A percentile compares a stretch with the other conserved stretches of the same genome.
These are phyloP conservation scores for Keiferia lycopersicella DNA, from an alignment of 2,888 invertebrate species.

Conservation along the genomic window DNA sequence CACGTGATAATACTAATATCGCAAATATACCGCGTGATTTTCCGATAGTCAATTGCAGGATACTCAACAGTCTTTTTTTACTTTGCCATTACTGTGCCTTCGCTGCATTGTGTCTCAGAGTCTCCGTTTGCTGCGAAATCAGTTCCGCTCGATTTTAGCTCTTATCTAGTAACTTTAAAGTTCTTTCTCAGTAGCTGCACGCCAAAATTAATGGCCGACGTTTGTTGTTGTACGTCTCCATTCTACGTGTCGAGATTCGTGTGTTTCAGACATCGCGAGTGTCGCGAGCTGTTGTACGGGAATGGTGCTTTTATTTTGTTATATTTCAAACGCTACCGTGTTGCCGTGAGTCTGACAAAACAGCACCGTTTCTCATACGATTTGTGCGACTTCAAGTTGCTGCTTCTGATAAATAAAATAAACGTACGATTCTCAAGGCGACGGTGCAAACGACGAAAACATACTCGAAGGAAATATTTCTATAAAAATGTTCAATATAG, in stretches of 20 bases:
- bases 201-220: background rate
- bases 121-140: background rate
- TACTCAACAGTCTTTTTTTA: background rate
- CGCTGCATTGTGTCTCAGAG: background rate
- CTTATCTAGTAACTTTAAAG: slow-evolving; percentile 9
- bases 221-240: slow-evolving; percentile 7
- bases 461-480: no score
- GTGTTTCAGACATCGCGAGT: background rate
- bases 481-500: background rate
- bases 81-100: background rate
- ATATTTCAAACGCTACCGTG: background rate
- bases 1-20: no score
- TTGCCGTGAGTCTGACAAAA: slow-evolving; percentile 11
- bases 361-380: background rate
- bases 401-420: background rate
- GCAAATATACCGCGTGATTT: no score
- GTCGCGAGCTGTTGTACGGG: background rate
- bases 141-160: slow-evolving; percentile 11
- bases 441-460: background rate
- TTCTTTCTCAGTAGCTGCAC: background rate
- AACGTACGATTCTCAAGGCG: background rate
- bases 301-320: slow-evolving; percentile 2
- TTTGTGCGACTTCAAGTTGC: slow-evolving; percentile 3
- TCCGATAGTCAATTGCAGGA: no score
- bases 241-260: slow-evolving; percentile 3